Conservation (phyloP, 2,888 invertebrate genomes). For the Brenthis hecate region DNA sequence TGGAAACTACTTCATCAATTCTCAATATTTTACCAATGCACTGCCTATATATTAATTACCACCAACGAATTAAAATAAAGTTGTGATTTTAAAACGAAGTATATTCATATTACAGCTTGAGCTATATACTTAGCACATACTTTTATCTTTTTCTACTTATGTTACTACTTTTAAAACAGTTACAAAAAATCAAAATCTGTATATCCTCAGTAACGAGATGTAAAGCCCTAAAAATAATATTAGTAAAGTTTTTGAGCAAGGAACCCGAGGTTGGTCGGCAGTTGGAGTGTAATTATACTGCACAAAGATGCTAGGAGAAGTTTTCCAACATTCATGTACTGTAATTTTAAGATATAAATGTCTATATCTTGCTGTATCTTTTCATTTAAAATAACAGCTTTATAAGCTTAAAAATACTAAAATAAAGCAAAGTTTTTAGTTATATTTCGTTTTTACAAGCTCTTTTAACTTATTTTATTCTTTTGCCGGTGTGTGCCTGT, state of each 20-base stretch:
- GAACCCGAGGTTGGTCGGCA: constrained; percentile 32
- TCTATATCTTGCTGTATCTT: not conserved
- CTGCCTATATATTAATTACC: too few species aligned
- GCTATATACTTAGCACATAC: too few species aligned
- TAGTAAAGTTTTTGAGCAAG: constrained; percentile 41
- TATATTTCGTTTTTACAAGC: too few species aligned
- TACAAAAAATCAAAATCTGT: not conserved
- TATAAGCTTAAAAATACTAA: not conserved
- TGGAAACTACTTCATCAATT: too few species aligned
- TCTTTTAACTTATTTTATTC: too few species aligned
- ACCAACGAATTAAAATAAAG: too few species aligned
- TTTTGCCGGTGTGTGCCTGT: too few species aligned
- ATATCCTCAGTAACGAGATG: constrained; percentile 37
- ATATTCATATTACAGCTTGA: too few species aligned
- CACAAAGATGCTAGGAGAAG: constrained; percentile 13
- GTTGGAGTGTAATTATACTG: constrained; percentile 23
- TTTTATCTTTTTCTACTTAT: too few species aligned
- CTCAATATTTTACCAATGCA: too few species aligned
- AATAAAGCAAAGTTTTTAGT: too few species aligned
- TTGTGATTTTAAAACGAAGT: too few species aligned
- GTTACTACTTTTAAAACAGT: not conserved
- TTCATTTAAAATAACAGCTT: not conserved
- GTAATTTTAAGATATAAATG: constrained; percentile 17
- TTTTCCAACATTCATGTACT: constrained; percentile 11
- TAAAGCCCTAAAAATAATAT: constrained; percentile 43